Conservation (phyloP, 2,888 invertebrate genomes). For the Omphaloscelis lunosa region DNA sequence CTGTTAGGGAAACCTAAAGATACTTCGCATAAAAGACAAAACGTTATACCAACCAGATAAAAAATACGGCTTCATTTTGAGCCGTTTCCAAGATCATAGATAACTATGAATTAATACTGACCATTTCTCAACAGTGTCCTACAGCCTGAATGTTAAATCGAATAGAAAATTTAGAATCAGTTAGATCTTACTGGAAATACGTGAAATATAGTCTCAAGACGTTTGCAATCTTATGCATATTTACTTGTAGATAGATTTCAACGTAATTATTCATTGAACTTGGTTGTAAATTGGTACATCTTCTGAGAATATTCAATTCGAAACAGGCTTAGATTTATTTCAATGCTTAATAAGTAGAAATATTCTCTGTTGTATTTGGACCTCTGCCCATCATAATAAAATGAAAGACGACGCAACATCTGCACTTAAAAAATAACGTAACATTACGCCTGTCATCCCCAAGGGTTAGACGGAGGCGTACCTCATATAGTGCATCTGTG, state of each 20-base stretch:
- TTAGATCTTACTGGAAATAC: conserved; percentile 45
- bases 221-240: conserved; percentile 15
- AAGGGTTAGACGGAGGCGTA: too few species aligned
- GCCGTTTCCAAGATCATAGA: conserved; percentile 62
- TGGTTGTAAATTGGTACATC: not conserved
- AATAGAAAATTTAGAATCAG: conserved; percentile 56
- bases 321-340: not conserved
- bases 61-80: conserved; percentile 54
- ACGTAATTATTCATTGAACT: conserved; percentile 14
- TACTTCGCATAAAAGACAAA: conserved; percentile 35
- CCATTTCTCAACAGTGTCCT: conserved; percentile 57
- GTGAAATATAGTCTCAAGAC: conserved; percentile 35
- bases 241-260: conserved; percentile 7
- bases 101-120: conserved; percentile 62
- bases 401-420: not conserved
- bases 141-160: conserved; percentile 58
- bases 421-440: too few species aligned
- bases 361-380: not conserved
- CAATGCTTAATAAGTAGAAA: not conserved
- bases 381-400: too few species aligned
- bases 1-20: not conserved
- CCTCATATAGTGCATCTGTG: too few species aligned
- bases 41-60: conserved; percentile 25
- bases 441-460: too few species aligned
- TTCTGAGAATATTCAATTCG: conserved; percentile 6